Evolutionary conservation across 2,888 invertebrate genomes (phyloP).

Genomic region (Acronicta aceris): DNA sequence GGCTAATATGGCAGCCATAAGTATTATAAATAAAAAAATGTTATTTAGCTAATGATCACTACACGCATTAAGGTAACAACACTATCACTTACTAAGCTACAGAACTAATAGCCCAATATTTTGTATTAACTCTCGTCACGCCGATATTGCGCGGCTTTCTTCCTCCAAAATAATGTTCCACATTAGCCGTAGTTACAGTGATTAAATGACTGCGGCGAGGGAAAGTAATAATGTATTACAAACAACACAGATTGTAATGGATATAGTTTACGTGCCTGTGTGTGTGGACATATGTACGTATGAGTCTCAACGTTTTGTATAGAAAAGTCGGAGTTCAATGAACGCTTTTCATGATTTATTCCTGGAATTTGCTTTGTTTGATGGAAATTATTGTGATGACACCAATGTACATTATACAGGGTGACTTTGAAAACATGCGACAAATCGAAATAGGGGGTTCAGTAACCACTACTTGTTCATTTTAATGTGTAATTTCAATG

Average conservation of each 20-base stretch:
- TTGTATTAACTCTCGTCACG: constrained; percentile 77
- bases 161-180: constrained; percentile 81
- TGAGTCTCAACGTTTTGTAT: constrained; percentile 11
- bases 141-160: constrained; percentile 81
- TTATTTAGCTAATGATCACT: constrained; percentile 21
- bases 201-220: constrained; percentile 81
- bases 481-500: no score
- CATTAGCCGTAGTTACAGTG: constrained; percentile 87
- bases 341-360: no score
- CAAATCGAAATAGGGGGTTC: no score
- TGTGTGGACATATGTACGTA: constrained; percentile 20
- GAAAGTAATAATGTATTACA: constrained; percentile 77
- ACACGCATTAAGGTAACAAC: constrained; percentile 15
- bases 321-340: background rate
- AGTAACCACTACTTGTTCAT: no score
- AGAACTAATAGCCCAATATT: constrained; percentile 72
- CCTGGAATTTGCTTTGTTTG: no score
- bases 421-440: no score
- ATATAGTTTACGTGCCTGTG: constrained; percentile 36
- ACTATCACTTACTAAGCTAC: constrained; percentile 37
- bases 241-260: constrained; percentile 63
- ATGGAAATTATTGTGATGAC: no score
- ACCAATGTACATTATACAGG: no score
- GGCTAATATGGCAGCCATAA: no score
- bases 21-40: no score